Evolutionary conservation across 2,113 vertebrate species (phyloP).

Genomic region (Nansenia antarctica): DNA sequence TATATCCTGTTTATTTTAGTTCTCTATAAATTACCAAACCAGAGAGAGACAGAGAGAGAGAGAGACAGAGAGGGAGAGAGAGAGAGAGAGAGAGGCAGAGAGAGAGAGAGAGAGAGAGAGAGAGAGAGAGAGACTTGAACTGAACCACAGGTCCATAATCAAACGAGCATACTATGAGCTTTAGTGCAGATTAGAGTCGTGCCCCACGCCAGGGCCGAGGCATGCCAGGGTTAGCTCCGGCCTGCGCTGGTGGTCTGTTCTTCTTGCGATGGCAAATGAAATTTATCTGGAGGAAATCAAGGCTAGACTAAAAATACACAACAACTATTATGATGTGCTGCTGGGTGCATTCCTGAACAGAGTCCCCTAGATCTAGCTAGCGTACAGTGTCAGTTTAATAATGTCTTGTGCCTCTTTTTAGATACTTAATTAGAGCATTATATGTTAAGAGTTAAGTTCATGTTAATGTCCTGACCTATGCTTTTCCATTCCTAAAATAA

Average conservation of each 20-base stretch:
- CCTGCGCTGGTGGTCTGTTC: background rate
- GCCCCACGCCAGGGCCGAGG: constrained; percentile 2
- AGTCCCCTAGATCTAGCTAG: too few relatives aligned
- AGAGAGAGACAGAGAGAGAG: too few relatives aligned
- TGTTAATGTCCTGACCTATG: too few relatives aligned
- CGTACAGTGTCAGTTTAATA: too few relatives aligned
- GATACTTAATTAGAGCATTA: too few relatives aligned
- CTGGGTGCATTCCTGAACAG: background rate
- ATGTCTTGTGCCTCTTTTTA: too few relatives aligned
- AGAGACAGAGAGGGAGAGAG: background rate
- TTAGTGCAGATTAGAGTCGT: constrained; percentile 14
- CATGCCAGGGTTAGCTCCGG: background rate
- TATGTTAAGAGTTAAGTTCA: too few relatives aligned
- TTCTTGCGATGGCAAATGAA: background rate
- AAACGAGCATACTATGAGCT: constrained; percentile 8
- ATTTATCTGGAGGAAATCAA: constrained; percentile 15
- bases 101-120: background rate
- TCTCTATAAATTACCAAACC: background rate
- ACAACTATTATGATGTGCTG: background rate
- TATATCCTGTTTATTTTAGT: background rate
- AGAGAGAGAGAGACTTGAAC: background rate
- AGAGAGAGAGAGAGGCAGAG: background rate
- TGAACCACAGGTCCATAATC: constrained; percentile 13
- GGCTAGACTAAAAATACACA: background rate
- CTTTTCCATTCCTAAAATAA: too few relatives aligned